Conservation (phyloP, 2,888 invertebrate species). For the Drosophila diplacantha region DNA sequence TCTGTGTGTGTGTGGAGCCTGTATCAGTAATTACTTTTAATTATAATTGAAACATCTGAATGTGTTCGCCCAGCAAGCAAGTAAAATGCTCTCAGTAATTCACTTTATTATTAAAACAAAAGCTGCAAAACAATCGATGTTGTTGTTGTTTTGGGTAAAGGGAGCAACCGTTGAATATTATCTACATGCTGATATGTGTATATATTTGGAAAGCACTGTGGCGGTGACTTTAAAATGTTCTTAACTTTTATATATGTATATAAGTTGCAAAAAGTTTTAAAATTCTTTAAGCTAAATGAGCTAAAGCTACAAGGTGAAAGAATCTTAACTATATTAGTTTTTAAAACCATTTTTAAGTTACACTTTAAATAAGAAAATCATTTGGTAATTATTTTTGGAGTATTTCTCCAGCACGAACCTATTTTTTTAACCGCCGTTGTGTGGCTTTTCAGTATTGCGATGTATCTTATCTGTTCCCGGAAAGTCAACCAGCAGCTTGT, state of each 20-base stretch:
- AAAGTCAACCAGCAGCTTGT: conserved; percentile 8
- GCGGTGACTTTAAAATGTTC: background rate
- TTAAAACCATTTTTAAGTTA: background rate
- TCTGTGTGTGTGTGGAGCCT: conserved; percentile 49
- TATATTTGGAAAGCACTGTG: conserved; percentile 11
- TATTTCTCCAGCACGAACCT: background rate
- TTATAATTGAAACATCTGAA: conserved; percentile 52
- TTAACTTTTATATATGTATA: background rate
- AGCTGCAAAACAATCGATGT: conserved; percentile 26
- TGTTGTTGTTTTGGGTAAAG: conserved; percentile 11
- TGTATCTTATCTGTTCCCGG: conserved; percentile 15
- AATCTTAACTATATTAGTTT: background rate
- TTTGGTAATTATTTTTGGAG: background rate
- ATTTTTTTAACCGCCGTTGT: background rate
- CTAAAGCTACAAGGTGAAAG: background rate
- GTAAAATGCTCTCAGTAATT: conserved; percentile 45
- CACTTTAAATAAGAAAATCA: background rate
- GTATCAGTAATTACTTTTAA: conserved; percentile 55
- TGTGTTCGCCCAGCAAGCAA: conserved; percentile 46
- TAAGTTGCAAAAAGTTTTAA: background rate
- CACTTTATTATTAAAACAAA: conserved; percentile 52
- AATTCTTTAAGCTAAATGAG: too few species aligned
- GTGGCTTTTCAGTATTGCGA: background rate
- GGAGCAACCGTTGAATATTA: conserved; percentile 15
- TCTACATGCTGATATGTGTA: conserved; percentile 16